Conservation (phyloP, 2,888 invertebrate species). For the Ecliptopera silaceata region DNA sequence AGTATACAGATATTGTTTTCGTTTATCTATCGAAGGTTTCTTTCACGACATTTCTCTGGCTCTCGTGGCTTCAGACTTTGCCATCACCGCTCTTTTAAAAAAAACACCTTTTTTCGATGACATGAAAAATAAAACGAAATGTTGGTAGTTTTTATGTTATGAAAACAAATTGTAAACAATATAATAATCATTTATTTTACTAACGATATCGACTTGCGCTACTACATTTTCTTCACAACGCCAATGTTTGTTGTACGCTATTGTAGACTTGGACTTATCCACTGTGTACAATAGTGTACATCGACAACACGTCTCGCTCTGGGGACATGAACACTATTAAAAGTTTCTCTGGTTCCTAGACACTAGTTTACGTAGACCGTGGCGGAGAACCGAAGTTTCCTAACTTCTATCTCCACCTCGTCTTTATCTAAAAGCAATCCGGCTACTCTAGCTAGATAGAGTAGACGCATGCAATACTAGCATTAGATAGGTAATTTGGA, state of each 20-base stretch:
- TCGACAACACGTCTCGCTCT: conserved; percentile 39
- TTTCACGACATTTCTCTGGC: no score
- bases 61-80: no score
- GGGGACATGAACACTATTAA: conserved; percentile 74
- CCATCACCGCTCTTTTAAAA: no score
- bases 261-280: conserved; percentile 20
- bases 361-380: conserved; percentile 55
- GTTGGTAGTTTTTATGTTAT: no score
- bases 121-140: no score
- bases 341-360: conserved; percentile 65
- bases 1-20: no score
- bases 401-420: conserved; percentile 15
- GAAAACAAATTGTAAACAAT: no score
- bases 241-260: conserved; percentile 20
- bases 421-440: conserved; percentile 13
- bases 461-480: no score
- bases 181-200: no score
- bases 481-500: no score
- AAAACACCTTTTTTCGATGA: no score
- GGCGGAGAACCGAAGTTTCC: conserved; percentile 13
- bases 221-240: neutral
- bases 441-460: neutral
- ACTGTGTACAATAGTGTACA: conserved; percentile 23
- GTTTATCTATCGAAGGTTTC: no score
- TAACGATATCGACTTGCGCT: conserved; percentile 1